These are phyloP conservation scores for Theonella swinhoei DNA, from an alignment of 37 sponge, comb jelly and placozoan species.

Conservation along the genomic window DNA sequence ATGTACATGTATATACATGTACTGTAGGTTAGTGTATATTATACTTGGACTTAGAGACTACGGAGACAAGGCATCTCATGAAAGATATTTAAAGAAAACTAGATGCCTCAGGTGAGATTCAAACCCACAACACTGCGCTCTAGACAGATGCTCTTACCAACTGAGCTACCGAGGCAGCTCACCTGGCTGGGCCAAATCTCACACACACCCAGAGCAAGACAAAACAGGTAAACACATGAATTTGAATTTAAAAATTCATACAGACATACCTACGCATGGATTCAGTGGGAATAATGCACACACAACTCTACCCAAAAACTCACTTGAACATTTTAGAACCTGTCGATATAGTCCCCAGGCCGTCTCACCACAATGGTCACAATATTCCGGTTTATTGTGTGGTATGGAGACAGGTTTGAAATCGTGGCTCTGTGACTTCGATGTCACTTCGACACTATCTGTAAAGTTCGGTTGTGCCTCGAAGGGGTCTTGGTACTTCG, in stretches of 20 bases:
- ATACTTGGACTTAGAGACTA: too few species aligned
- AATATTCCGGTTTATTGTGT: constrained; percentile 68
- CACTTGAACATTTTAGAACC: constrained; percentile 55
- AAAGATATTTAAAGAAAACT: too few species aligned
- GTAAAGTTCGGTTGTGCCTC: constrained; percentile 24
- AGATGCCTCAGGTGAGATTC: too few species aligned
- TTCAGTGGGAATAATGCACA: constrained; percentile 5
- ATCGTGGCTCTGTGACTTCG: constrained; percentile 68
- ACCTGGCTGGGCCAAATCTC: too few species aligned
- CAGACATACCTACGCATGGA: constrained; percentile 26
- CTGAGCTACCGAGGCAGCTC: too few species aligned
- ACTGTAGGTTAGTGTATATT: too few species aligned
- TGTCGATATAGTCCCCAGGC: constrained; percentile 55
- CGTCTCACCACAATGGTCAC: constrained; percentile 78
- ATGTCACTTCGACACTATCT: constrained; percentile 18
- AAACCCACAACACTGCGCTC: too few species aligned
- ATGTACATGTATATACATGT: too few species aligned
- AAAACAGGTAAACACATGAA: too few species aligned
- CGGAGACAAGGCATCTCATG: too few species aligned
- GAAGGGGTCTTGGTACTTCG: constrained; percentile 62
- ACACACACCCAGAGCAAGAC: too few species aligned
- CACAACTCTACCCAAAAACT: constrained; percentile 47
- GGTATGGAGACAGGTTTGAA: constrained; percentile 76
- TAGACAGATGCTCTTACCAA: too few species aligned
- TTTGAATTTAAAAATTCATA: constrained; percentile 10